Evolutionary conservation across 2,888 invertebrate species (phyloP), one percentile per base, ranked within the genome.

Genomic region (Branchellion lobata): DNA sequence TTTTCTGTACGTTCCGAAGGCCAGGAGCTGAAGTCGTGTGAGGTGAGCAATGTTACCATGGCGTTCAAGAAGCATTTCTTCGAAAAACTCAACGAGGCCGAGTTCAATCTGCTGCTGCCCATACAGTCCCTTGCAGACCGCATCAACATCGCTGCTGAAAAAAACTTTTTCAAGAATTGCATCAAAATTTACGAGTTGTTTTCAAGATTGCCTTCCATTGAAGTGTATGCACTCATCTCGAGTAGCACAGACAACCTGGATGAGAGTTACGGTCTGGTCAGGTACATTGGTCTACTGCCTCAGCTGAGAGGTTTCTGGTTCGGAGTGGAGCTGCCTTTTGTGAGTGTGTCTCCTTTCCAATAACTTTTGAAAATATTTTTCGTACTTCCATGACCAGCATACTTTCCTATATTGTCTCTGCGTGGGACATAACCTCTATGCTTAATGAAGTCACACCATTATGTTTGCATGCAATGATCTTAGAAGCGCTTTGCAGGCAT

Each of bases 301-400:
- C 84, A 84, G 21, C 71, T 82, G 14, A 83, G 82, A 72, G 86
- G 86, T 69, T 84, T 83, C 40, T 83, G 83, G 81, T 85, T 86
- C 83, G 86, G 86, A 34, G 83, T 86, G 11, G 85, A 84, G 82
- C 82, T 85, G 65, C 69, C 80, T 40, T 57, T 75, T 31, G 81
- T 81, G 24, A 78, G 81, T 78, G n/a, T n/a, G n/a, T 61, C 31
- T 77, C 24, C 29, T 75, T 57, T 29, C 31, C 31, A 33, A 27
- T 40, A 0, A 18, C 51, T 47, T 47, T 47, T 47, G 11, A 47
- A 47, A 47, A 14, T 47, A 14, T 14, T 47, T 18, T 47, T 47
- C 47, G 47, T 47, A 47, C 11, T 47, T 47, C 11, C n/a, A n/a
- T n/a, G n/a, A n/a, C n/a, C n/a, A n/a, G n/a, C n/a, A n/a, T n/a